Evolutionary conservation across 1,140 invertebrate species (phyloP).

Genomic region (Diuraphis noxia): DNA sequence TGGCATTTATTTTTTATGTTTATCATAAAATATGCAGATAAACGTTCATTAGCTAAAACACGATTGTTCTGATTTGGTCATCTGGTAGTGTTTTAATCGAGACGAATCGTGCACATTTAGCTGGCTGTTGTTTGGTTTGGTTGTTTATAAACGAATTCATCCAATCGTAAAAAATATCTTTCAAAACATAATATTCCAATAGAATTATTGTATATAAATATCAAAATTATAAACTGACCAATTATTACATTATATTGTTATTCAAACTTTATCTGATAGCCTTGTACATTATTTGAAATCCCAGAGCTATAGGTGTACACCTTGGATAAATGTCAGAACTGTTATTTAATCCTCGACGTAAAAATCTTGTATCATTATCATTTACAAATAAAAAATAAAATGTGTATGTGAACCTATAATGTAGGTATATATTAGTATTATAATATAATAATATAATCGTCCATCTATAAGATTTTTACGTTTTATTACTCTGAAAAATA

Average conservation of each 20-base stretch:
- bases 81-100: background rate
- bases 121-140: background rate
- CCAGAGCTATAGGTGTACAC: background rate
- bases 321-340: background rate
- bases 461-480: background rate
- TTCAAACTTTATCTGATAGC: background rate
- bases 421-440: background rate
- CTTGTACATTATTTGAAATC: background rate
- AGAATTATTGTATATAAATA: background rate
- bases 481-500: background rate
- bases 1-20: background rate
- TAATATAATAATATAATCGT: background rate
- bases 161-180: background rate
- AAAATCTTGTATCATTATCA: background rate
- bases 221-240: background rate
- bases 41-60: too few relatives aligned
- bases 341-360: conserved; percentile 11
- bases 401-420: background rate
- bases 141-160: background rate
- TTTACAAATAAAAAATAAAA: background rate
- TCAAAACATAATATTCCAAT: background rate
- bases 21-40: too few relatives aligned
- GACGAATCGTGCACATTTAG: background rate
- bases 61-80: background rate
- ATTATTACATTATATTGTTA: background rate